A percentile compares a stretch with the other conserved stretches of the same genome.
Conservation (phyloP, 2,797 vertebrate genomes). For the Pterois miles region DNA sequence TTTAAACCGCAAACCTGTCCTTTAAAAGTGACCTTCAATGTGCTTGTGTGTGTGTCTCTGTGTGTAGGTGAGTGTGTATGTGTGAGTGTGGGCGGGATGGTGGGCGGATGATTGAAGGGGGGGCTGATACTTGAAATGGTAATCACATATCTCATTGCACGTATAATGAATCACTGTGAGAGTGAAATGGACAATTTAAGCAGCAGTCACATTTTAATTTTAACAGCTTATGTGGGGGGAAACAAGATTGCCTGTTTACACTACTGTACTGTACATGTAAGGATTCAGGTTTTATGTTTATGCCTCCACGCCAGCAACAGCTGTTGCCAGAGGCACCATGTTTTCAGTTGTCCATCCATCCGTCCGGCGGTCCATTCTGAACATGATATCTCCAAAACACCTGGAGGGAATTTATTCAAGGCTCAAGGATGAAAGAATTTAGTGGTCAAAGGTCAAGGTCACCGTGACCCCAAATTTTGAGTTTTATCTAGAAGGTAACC, state of each 20-base stretch:
- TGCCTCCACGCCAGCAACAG: too few species aligned
- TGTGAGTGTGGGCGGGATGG: conserved; percentile 29
- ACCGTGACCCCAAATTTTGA: too few species aligned
- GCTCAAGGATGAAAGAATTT: too few species aligned
- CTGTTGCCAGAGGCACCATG: too few species aligned
- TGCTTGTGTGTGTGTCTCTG: conserved; percentile 5
- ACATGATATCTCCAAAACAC: too few species aligned
- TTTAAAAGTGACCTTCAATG: conserved; percentile 68
- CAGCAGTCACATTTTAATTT: conserved; percentile 43
- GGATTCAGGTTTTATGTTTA: background rate
- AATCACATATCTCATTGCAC: conserved; percentile 76
- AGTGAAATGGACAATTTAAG: conserved; percentile 63
- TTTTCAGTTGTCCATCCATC: too few species aligned
- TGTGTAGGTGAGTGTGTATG: background rate
- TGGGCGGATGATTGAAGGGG: conserved; percentile 53
- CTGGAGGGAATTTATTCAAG: too few species aligned
- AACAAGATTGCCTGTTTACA: conserved; percentile 43
- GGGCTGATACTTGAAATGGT: conserved; percentile 70
- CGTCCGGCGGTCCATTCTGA: too few species aligned
- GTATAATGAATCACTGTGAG: conserved; percentile 72
- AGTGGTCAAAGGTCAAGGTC: too few species aligned
- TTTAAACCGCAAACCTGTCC: conserved; percentile 62
- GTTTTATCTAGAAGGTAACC: too few species aligned
- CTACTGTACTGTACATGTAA: background rate
- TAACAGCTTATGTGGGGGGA: conserved; percentile 25